Conservation (phyloP, 2,888 invertebrate genomes). For the Phyllotreta cruciferae region DNA sequence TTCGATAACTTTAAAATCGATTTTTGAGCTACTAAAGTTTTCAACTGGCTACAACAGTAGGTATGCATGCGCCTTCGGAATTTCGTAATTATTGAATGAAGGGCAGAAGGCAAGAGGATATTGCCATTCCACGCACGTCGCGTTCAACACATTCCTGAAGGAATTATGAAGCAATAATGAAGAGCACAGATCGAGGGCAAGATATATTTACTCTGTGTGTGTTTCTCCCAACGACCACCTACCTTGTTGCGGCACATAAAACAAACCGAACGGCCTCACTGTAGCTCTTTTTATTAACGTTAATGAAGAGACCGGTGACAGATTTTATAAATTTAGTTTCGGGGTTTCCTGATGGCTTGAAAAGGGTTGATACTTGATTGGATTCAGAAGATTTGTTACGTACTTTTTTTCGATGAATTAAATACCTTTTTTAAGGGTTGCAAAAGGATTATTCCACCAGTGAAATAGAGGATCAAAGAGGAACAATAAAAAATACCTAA, state of each 20-base stretch:
- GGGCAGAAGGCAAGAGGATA: constrained; percentile 46
- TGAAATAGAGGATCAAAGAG: constrained; percentile 2
- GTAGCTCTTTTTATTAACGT: constrained; percentile 43
- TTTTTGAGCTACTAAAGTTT: constrained; percentile 34
- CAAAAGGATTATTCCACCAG: too few species aligned
- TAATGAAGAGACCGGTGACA: constrained; percentile 35
- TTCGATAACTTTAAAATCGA: constrained; percentile 11
- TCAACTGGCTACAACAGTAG: constrained; percentile 37
- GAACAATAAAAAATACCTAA: constrained; percentile 8
- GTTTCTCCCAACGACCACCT: constrained; percentile 52
- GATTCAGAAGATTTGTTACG: constrained; percentile 1
- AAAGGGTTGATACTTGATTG: constrained; percentile 12
- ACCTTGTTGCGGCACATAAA: constrained; percentile 50
- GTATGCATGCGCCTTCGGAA: constrained; percentile 34
- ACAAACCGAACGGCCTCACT: constrained; percentile 43
- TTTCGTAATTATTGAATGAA: constrained; percentile 47
- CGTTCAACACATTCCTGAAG: constrained; percentile 53
- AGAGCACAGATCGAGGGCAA: constrained; percentile 54
- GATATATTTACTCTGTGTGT: constrained; percentile 47
- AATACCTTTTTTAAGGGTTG: too few species aligned
- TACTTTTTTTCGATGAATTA: too few species aligned
- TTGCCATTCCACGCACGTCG: constrained; percentile 56
- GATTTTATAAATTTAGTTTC: constrained; percentile 38
- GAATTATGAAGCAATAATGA: constrained; percentile 60
- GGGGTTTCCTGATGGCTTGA: constrained; percentile 8